Evolutionary conservation across 2,888 invertebrate species (phyloP).

Genomic region (Drosophila diplacantha): DNA sequence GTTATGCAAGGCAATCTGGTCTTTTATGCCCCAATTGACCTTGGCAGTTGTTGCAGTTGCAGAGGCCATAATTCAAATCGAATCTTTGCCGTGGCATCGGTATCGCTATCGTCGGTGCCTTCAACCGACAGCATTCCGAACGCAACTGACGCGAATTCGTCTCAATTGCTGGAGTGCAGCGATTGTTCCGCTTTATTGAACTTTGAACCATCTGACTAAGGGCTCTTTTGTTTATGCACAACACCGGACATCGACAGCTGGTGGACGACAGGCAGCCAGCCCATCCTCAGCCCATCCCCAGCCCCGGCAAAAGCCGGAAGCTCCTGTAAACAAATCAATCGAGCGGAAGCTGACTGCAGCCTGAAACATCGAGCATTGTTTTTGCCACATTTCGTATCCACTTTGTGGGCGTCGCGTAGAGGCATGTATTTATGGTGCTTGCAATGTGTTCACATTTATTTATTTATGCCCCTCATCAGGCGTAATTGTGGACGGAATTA

Average conservation of each 20-base stretch:
- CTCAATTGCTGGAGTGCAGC: conserved; percentile 4
- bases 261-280: conserved; percentile 1
- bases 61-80: conserved; percentile 47
- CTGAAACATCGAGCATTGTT: conserved; percentile 34
- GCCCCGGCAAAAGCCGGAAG: conserved; percentile 56
- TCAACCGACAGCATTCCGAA: conserved; percentile 12
- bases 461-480: conserved; percentile 34
- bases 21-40: conserved; percentile 64
- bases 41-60: conserved; percentile 49
- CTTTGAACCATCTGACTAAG: conserved; percentile 41
- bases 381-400: conserved; percentile 20
- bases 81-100: conserved; percentile 7
- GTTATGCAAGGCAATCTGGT: conserved; percentile 64
- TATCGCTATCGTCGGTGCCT: conserved; percentile 17
- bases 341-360: conserved; percentile 55
- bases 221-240: conserved; percentile 44
- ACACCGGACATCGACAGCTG: conserved; percentile 35
- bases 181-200: conserved; percentile 39
- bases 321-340: conserved; percentile 69
- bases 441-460: conserved; percentile 30
- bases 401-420: conserved; percentile 23
- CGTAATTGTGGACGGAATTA: conserved; percentile 18
- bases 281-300: background rate
- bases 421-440: conserved; percentile 35
- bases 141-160: conserved; percentile 16